Evolutionary conservation across 2,797 vertebrate genomes (phyloP).

Genomic region (Protosalanx chinensis): DNA sequence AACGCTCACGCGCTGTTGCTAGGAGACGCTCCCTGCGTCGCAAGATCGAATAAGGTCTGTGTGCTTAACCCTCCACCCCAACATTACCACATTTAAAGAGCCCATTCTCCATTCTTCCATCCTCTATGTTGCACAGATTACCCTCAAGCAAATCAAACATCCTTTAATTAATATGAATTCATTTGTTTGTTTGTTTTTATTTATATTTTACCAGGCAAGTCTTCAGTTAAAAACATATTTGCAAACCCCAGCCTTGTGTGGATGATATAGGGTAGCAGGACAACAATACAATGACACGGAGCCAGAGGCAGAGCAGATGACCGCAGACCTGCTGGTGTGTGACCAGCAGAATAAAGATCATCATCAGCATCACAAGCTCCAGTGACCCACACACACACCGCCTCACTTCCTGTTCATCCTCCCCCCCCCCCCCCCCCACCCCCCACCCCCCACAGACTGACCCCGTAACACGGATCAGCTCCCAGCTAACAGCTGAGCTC

Average conservation of each 20-base stretch:
- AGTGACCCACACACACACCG: neutral
- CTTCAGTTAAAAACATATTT: neutral
- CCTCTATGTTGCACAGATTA: too few relatives aligned
- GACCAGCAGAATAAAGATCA: neutral
- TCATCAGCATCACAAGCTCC: constrained; percentile 5
- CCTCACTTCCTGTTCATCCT: neutral
- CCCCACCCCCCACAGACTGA: neutral
- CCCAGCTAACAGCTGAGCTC: neutral
- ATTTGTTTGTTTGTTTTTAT: neutral
- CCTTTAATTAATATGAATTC: neutral
- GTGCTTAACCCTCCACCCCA: too few relatives aligned
- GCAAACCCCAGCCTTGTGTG: too few relatives aligned
- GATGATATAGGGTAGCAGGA: neutral
- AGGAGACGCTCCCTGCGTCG: too few relatives aligned
- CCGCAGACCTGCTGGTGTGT: neutral
- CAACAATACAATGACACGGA: neutral
- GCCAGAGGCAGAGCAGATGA: neutral
- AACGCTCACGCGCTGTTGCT: too few relatives aligned
- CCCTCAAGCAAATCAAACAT: neutral
- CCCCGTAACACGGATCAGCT: neutral
- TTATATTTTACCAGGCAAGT: neutral
- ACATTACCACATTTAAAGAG: too few relatives aligned
- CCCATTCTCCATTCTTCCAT: too few relatives aligned
- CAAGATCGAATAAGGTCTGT: too few relatives aligned
- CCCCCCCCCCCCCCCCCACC: too few relatives aligned